Conservation (phyloP, 2,113 vertebrate genomes). For the Xenus cinereus region DNA sequence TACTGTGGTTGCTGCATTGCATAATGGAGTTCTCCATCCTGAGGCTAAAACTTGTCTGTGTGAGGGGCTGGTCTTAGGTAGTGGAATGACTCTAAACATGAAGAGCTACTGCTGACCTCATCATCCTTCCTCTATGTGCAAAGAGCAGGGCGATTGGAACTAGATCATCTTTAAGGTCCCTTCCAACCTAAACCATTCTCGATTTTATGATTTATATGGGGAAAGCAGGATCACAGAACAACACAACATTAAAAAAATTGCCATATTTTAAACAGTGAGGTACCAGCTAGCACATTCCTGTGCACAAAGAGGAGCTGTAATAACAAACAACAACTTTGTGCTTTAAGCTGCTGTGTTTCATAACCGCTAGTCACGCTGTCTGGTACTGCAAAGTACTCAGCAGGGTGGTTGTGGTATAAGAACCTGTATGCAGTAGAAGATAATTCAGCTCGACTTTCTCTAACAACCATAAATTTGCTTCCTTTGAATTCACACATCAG, state of each 20-base stretch:
- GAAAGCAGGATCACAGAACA: neutral
- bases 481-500: neutral
- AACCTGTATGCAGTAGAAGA: neutral
- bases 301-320: neutral
- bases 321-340: neutral
- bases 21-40: neutral
- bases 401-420: neutral
- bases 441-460: neutral
- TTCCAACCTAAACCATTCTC: too few relatives aligned
- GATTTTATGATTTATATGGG: neutral
- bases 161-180: too few relatives aligned
- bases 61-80: neutral
- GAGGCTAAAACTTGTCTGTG: neutral
- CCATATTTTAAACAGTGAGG: neutral
- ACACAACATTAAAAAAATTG: neutral
- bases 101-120: neutral
- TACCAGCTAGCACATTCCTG: neutral
- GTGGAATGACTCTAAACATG: neutral
- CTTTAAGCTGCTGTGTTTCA: neutral
- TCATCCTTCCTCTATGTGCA: neutral
- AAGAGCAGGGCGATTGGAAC: neutral
- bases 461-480: neutral
- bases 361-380: neutral
- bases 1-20: fast-evolving
- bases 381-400: neutral